Base-by-base conservation (phyloP, 2,113 vertebrate genomes). In the Uria aalge region DNA sequence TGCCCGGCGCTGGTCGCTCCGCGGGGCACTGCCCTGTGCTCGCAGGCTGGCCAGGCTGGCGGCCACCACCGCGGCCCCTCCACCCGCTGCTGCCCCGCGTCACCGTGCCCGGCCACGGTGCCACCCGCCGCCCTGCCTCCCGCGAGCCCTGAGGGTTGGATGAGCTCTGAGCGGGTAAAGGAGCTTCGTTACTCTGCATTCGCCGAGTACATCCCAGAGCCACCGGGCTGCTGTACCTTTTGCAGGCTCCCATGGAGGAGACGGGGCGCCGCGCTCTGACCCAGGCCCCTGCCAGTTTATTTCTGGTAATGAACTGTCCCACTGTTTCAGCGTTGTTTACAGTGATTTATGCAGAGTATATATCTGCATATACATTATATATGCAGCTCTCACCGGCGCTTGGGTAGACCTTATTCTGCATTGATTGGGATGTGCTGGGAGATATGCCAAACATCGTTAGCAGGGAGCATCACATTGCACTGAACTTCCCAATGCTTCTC, bases 301-400 rank as follows among this genome's bases (percentile, higher is more conserved):
- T 88, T 55, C 94, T 90, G 66, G 38, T 55, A 72, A 88, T 60
- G 40, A 93, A 79, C 9, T 47, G 80, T 68, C 62, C 50, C 67
- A 41, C 66, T 62, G 50, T 60, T 83, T 47, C 63, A 73, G 88
- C 23, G 22, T 9, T 79, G 68, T 68, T 93, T 81, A 86, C 62
- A 50, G 73, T 11, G 69, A 90, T 87, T 91, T 79, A 93, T 85
- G 77, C 82, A 40, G 74, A n/a, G 63, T 57, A 9, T 79, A 95
- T 79, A 95, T 93, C 92, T 95, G 94, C 87, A 91, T 95, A 79
- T 53, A 64, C 48, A 62, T 93, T 94, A 90, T 18, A 72, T 9
- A 69, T 43, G 67, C 81, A 94, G 53, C 52, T 76, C 73, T 82
- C 59, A 67, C 62, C 48, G 75, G 2, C 1, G 59, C 38, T 63